Percentiles rank a stretch among this genome's conserved stretches.
Conservation (phyloP, 1,140 invertebrate genomes). For the Amyelois transitella region DNA sequence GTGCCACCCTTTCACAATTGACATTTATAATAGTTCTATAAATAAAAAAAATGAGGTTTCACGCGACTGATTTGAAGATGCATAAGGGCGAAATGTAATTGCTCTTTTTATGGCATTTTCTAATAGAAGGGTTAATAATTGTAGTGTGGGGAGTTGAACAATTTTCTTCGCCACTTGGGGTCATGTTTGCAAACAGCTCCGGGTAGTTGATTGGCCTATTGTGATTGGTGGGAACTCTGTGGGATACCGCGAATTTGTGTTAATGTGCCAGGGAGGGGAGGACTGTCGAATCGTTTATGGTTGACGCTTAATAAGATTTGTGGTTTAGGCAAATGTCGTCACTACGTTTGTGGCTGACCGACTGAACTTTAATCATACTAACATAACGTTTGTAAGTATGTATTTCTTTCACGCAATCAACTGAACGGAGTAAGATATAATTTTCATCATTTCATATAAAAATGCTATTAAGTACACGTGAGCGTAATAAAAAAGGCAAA, state of each 20-base stretch:
- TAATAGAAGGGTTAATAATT: slow-evolving; percentile 6
- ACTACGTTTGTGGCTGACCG: too few relatives aligned
- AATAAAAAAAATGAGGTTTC: slow-evolving; percentile 8
- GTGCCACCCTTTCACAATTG: slow-evolving; percentile 20
- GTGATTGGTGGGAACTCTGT: slow-evolving; percentile 23
- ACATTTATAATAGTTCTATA: slow-evolving; percentile 10
- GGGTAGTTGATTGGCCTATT: slow-evolving; percentile 64
- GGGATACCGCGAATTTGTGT: slow-evolving; percentile 16
- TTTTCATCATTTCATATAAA: too few relatives aligned
- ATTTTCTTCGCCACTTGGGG: slow-evolving; percentile 37
- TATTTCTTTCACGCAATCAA: too few relatives aligned
- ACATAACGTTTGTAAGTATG: too few relatives aligned
- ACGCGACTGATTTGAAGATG: neutral
- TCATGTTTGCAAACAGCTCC: slow-evolving; percentile 51
- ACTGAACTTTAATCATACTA: too few relatives aligned
- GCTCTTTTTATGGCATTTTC: neutral
- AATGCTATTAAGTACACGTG: too few relatives aligned
- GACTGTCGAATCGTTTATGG: slow-evolving; percentile 14
- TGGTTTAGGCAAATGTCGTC: too few relatives aligned
- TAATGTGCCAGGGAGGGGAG: slow-evolving; percentile 23
- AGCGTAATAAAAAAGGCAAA: too few relatives aligned
- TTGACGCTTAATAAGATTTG: neutral
- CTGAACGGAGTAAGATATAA: too few relatives aligned
- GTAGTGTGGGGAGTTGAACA: slow-evolving; percentile 18
- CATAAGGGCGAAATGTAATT: neutral